Conservation (phyloP, 2,888 invertebrate genomes). For the Lapara coniferarum region DNA sequence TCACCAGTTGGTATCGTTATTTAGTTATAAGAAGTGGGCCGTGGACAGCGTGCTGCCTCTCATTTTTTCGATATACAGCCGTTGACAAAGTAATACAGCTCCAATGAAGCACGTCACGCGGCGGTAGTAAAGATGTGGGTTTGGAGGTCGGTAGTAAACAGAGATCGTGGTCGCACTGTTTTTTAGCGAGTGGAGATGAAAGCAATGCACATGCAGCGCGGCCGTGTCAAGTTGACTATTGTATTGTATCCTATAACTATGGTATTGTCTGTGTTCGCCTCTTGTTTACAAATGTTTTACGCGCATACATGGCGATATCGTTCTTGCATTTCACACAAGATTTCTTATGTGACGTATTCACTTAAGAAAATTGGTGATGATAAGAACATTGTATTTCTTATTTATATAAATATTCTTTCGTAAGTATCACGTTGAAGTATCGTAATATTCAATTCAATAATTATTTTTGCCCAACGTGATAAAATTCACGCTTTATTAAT, state of each 20-base stretch:
- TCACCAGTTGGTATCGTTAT: not conserved
- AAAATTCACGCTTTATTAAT: no score
- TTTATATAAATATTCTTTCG: no score
- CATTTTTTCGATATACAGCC: not conserved
- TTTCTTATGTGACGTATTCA: conserved; percentile 2
- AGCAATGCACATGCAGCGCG: conserved; percentile 15
- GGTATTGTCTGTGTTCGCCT: conserved; percentile 15
- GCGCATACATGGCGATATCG: conserved; percentile 15
- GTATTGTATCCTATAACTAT: not conserved
- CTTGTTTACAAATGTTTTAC: conserved; percentile 28
- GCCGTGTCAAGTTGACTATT: conserved; percentile 24
- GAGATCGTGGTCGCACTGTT: conserved; percentile 22
- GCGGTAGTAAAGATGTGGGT: conserved; percentile 6
- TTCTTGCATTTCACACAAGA: conserved; percentile 25
- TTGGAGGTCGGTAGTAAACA: conserved; percentile 14
- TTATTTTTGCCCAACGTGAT: no score
- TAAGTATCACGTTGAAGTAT: no score
- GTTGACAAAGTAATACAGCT: not conserved
- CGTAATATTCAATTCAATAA: no score
- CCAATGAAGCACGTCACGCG: not conserved
- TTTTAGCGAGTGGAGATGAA: conserved; percentile 13
- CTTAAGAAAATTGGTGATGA: no score
- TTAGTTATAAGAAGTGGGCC: not conserved
- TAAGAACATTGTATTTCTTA: no score
- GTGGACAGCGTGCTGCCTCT: not conserved